These are phyloP conservation scores for Agrochola litura DNA, from an alignment of 2,888 invertebrate genomes.

Conservation along the genomic window DNA sequence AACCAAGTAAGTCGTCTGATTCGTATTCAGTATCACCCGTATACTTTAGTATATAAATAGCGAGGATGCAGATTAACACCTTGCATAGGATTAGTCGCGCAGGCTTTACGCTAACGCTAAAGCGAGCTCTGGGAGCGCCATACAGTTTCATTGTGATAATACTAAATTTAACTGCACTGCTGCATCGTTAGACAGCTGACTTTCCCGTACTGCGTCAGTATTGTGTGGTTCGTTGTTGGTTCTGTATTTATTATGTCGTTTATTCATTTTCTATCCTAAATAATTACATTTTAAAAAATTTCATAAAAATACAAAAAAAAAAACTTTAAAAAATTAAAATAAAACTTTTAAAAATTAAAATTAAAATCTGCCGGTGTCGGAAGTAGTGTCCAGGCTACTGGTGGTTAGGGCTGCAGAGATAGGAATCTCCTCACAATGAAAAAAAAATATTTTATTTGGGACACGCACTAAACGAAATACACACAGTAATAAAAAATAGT, in stretches of 20 bases:
- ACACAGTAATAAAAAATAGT: too few relatives aligned
- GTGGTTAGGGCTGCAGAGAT: too few relatives aligned
- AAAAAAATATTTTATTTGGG: too few relatives aligned
- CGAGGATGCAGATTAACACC: constrained; percentile 45
- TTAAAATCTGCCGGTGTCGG: too few relatives aligned
- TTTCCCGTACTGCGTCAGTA: background rate
- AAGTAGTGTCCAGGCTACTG: too few relatives aligned
- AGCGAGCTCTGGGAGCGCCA: constrained; percentile 11
- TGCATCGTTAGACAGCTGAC: background rate
- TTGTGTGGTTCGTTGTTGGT: background rate
- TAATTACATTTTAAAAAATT: too few relatives aligned
- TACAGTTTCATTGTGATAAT: constrained; percentile 35
- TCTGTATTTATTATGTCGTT: background rate
- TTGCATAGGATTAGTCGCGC: constrained; percentile 35
- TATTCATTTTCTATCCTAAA: too few relatives aligned
- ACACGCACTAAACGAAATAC: too few relatives aligned
- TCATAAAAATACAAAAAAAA: too few relatives aligned
- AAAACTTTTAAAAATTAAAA: too few relatives aligned
- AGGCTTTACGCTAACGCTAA: constrained; percentile 37
- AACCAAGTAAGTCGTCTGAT: background rate
- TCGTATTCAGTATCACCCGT: background rate
- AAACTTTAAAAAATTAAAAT: too few relatives aligned
- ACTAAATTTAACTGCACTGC: constrained; percentile 32
- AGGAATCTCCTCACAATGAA: too few relatives aligned
- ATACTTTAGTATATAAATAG: background rate